These are phyloP conservation scores for Pantherophis alleghaniensis DNA, from an alignment of 2,797 vertebrate genomes.

Conservation along the genomic window DNA sequence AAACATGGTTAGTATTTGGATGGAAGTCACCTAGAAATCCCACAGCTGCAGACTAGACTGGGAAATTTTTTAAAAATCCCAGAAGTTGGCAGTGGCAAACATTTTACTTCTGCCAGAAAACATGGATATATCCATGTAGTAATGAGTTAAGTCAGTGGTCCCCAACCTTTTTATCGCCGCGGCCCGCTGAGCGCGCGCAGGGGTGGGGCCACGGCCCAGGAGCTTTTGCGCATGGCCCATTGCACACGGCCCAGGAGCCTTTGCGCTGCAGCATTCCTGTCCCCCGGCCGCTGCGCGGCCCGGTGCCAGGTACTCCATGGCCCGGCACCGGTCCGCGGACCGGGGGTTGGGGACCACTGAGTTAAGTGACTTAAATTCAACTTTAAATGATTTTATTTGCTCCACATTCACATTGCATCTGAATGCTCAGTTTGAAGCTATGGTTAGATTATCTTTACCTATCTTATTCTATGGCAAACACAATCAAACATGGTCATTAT, in stretches of 20 bases:
- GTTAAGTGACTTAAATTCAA: not conserved
- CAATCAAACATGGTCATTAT: not conserved
- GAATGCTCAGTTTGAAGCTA: not conserved
- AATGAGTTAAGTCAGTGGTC: not conserved
- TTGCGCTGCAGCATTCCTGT: no score
- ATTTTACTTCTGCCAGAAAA: not conserved
- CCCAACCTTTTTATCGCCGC: no score
- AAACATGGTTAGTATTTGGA: not conserved
- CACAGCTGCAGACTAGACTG: not conserved
- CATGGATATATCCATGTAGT: not conserved
- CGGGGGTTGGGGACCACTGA: no score
- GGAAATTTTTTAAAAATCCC: not conserved
- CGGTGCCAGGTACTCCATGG: no score
- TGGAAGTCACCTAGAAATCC: not conserved
- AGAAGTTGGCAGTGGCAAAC: not conserved
- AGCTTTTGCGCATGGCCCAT: no score
- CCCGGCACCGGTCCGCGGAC: no score
- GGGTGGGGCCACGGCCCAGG: no score
- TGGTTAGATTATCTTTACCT: not conserved
- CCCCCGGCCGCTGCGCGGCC: no score
- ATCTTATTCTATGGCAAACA: not conserved
- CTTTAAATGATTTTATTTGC: not conserved
- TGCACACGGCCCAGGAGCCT: no score
- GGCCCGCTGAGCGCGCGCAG: no score
- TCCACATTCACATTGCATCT: not conserved